Evolutionary conservation across 2,888 invertebrate genomes (phyloP).

Genomic region (Malacosoma neustria): DNA sequence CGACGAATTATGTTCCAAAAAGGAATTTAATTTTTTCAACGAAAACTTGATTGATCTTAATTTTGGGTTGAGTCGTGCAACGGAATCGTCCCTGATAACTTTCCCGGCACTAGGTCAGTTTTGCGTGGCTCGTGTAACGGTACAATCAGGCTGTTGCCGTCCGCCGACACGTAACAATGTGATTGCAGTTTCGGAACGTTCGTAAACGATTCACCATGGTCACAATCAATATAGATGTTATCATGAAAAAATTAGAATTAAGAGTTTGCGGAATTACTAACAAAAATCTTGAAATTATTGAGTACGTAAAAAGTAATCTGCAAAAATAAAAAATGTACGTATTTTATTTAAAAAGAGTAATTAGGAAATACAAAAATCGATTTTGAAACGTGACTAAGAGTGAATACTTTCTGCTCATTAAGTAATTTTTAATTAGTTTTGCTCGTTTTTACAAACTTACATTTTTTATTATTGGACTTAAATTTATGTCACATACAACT

Average conservation of each 20-base stretch:
- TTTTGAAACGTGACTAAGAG: too few species aligned
- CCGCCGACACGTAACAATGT: conserved; percentile 63
- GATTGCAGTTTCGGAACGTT: conserved; percentile 64
- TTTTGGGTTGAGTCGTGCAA: conserved; percentile 34
- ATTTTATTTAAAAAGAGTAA: too few species aligned
- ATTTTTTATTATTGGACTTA: too few species aligned
- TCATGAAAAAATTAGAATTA: conserved; percentile 22
- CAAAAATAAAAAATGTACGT: too few species aligned
- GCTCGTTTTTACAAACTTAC: too few species aligned
- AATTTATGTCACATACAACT: background rate
- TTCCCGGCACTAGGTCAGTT: conserved; percentile 73
- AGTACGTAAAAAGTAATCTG: too few species aligned
- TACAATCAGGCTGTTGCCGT: conserved; percentile 68
- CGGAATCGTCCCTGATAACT: conserved; percentile 63
- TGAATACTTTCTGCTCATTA: too few species aligned
- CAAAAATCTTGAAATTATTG: conserved; percentile 47
- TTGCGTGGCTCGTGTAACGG: conserved; percentile 67
- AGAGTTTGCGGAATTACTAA: conserved; percentile 7
- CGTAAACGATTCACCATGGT: conserved; percentile 28
- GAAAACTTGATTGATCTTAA: conserved; percentile 21
- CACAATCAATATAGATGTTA: conserved; percentile 32
- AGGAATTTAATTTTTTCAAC: background rate
- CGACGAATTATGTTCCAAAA: too few species aligned
- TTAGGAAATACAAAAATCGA: too few species aligned
- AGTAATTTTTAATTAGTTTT: too few species aligned